Base-by-base conservation (phyloP, 2,113 vertebrate species). In the Hyperopisus bebe region DNA sequence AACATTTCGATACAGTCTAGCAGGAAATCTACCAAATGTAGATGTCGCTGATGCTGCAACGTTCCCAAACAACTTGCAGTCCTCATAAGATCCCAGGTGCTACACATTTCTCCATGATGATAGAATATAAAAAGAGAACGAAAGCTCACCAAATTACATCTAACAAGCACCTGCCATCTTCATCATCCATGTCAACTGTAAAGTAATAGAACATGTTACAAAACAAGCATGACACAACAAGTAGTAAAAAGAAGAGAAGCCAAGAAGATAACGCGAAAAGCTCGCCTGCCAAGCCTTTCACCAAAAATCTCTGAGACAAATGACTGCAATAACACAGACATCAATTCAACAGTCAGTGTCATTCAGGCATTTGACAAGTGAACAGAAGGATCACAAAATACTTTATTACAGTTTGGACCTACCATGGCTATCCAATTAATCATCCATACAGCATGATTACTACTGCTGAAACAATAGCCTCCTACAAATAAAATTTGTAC, bases 101-200 rank as follows among this genome's bases (percentile, higher is more conserved):
- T 11, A 51, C 66, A 88, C 48, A 51, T n/a, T 42, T 7, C 17
- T 80, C n/a, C 24, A 66, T 13, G 24, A 5, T 51, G 15, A 51
- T 24, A 88, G 27, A 31, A 74, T 15, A 80, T 4, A 42, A 58
- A 35, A 21, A 82, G 48, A 88, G 27, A 66, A 42, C 0, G 13
- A 62, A 85, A 70, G 96, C 98, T 97, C 95, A 99, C 98, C 98
- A 99, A 96, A 99, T 99, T 94, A 99, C 98, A 96, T 99, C 98
- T 96, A 99, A 96, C 97, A 99, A 97, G 97, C 98, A 99, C 96
- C 98, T 98, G 96, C 98, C 98, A 91, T 99, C 98, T 97, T 99
- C 98, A 98, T 99, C 98, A 97, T 99, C 98, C 98, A 99, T 99
- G 97, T 97, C 98, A 98, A 98, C 98, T 99, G 94, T 89, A 91